Conservation (phyloP, 2,888 invertebrate genomes). For the Cremastobaeus sp. region DNA sequence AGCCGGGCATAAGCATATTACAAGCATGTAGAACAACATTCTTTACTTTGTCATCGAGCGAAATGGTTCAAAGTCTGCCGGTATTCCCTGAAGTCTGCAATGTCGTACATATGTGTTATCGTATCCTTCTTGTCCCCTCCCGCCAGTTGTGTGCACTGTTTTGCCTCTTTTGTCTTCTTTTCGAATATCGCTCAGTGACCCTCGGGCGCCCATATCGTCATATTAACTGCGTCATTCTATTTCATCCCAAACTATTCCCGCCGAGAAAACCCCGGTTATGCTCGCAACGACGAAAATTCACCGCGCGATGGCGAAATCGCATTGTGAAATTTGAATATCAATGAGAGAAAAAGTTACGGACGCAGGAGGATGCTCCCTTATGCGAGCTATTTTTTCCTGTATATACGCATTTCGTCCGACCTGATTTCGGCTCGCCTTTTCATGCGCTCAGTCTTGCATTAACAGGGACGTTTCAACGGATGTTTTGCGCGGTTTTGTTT, state of each 20-base stretch:
- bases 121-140: constrained; percentile 2
- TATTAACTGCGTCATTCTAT: constrained; percentile 59
- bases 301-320: constrained; percentile 30
- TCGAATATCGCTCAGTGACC: constrained; percentile 46
- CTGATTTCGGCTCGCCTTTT: too few relatives aligned
- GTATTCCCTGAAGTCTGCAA: constrained; percentile 36
- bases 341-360: constrained; percentile 29
- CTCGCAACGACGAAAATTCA: constrained; percentile 30
- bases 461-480: too few relatives aligned
- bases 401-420: too few relatives aligned
- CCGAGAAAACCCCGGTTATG: constrained; percentile 23
- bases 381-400: too few relatives aligned
- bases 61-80: constrained; percentile 33
- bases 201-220: constrained; percentile 51
- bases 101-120: constrained; percentile 24
- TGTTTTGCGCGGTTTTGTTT: too few relatives aligned
- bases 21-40: constrained; percentile 46
- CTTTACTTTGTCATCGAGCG: constrained; percentile 50
- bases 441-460: too few relatives aligned
- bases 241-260: constrained; percentile 49
- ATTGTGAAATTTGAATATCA: constrained; percentile 39
- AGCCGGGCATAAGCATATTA: constrained; percentile 40
- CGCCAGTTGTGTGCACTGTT: constrained; percentile 16
- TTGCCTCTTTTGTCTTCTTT: constrained; percentile 39
- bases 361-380: not conserved